Evolutionary conservation across 2,113 vertebrate genomes (phyloP), one percentile per base, ranked within the genome.

Genomic region (Lasiurus borealis): DNA sequence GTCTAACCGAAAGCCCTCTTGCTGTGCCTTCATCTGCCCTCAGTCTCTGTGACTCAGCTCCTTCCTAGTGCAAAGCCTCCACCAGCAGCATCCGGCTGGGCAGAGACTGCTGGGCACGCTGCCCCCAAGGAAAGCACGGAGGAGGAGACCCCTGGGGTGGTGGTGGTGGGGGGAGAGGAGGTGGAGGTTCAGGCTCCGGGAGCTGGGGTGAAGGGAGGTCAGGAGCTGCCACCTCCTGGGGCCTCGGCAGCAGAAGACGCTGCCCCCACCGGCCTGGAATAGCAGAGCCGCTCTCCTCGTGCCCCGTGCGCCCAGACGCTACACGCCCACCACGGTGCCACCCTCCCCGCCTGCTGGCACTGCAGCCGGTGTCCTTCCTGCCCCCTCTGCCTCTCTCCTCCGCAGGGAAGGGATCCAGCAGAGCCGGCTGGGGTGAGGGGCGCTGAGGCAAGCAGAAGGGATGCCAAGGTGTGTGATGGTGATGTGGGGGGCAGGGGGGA

Each of bases 1-100:
- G 8, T 92, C 90, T 95, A 66, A 78, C 91, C 69, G 87, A 93
- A 90, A 97, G 92, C 72, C 68, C 69, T 90, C 96, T 91, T 82
- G 84, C 93, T 93, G 93, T 6, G 59, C 91, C 83, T 95, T 95
- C 92, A 75, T 86, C 66, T 87, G 82, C 59, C 90, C 85, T 92
- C 2, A 1, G 57, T 90, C 52, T 94, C 80, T 94, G 94, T 96
- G 95, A 96, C 93, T 96, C 92, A 96, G 93, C 93, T 92, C 46
- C 96, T 95, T 92, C 78, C 78, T 69, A 83, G n/a, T 3, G 8
- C 34, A 95, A 93, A 91, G 77, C 77, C 62, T 91, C 81, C 80
- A 92, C 77, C 71, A 78, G 64, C 81, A 75, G 94, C 78, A 80
- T n/a, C 80, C 50, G 18, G 59, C 52, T 13, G 54, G 83, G 73